Evolutionary conservation across 2,113 vertebrate genomes (phyloP), one percentile per base, ranked within the genome.

Genomic region (Equus quagga): DNA sequence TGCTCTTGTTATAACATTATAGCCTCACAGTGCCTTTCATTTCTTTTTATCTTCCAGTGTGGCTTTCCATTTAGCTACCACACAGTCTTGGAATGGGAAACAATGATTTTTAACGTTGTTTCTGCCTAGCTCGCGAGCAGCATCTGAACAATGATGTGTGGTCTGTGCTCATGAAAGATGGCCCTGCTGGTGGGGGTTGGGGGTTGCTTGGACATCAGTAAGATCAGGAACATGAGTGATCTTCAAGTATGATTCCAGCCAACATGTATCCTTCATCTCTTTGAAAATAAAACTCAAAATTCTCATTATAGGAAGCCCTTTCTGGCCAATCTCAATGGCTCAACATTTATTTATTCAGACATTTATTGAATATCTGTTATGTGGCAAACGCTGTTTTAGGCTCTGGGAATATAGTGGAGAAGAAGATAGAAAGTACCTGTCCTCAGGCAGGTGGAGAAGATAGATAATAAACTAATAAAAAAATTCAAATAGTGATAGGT

Each of bases 201-300:
- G 21, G 26, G 31, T 11, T 81, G 24, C 54, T 78, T 56, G 51
- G 69, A 79, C 28, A 44, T 83, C 18, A 89, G 60, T 75, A 46
- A 88, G 36, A 36, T 54, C 15, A 58, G 36, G 58, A 79, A 75
- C 28, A 80, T 81, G 21, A 36, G 36, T 90, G 49, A 82, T 70
- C 56, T 14, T 89, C 54, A 73, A 31, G 44, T 65, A 49, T 78
- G 26, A 81, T 89, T 91, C 46, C 24, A 88, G 14, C 36, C 31
- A 51, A 33, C 6, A 9, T 26, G 10, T 44, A 21, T 72, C 49
- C 78, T 82, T 93, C 24, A 54, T 89, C 28, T 89, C 80, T 92
- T 72, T 79, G 33, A 80, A 91, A 94, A 92, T 79, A 51, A 83
- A 85, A 46, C 78, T 89, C 24, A 70, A 82, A 79, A 44, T 79